These are phyloP conservation scores for Sarcophaga subvicina DNA, from an alignment of 2,888 invertebrate species.

Conservation along the genomic window DNA sequence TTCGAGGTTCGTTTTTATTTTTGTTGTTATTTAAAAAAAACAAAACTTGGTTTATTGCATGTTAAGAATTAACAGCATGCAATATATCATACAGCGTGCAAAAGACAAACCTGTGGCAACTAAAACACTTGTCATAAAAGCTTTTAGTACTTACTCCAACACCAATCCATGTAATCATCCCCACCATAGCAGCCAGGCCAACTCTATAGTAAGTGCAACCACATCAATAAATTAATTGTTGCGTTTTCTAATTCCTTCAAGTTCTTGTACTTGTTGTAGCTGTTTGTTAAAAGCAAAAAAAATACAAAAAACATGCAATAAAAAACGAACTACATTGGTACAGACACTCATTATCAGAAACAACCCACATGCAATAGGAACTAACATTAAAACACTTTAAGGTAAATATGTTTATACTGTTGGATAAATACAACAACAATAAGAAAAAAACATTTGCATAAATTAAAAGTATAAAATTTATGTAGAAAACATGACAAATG, in stretches of 20 bases:
- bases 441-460: conserved; percentile 26
- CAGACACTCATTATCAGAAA: conserved; percentile 9
- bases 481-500: conserved; percentile 48
- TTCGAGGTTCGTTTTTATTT: neutral
- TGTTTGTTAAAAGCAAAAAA: neutral
- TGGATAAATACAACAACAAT: neutral
- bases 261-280: neutral
- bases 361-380: conserved; percentile 59
- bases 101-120: conserved; percentile 59
- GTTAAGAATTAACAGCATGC: conserved; percentile 57
- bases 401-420: conserved; percentile 53
- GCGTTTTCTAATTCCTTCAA: conserved; percentile 23
- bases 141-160: conserved; percentile 65
- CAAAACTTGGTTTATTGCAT: conserved; percentile 35
- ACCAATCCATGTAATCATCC: conserved; percentile 37
- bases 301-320: neutral
- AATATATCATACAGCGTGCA: conserved; percentile 50
- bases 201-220: conserved; percentile 19
- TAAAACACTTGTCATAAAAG: conserved; percentile 66
- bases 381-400: conserved; percentile 61
- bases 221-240: conserved; percentile 67
- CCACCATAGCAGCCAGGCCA: conserved; percentile 13
- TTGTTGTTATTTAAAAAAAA: conserved; percentile 15
- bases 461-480: conserved; percentile 38
- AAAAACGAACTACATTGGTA: neutral